Conservation (phyloP, 1,140 invertebrate species). For the Druon quercuslanigerum region DNA sequence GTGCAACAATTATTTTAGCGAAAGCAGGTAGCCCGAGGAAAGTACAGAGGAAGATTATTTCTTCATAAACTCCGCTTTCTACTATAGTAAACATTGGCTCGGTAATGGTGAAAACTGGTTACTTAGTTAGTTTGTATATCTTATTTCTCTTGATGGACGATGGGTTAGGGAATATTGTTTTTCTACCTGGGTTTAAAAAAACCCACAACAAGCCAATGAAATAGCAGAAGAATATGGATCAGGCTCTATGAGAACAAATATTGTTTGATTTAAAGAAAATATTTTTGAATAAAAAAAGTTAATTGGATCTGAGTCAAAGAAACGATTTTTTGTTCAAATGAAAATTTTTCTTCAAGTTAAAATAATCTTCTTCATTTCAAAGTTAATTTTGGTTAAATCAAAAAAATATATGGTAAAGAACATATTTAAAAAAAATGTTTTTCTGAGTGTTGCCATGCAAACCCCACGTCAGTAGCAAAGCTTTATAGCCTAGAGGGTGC, state of each 20-base stretch:
- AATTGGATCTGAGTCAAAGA: no score
- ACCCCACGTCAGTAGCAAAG: neutral
- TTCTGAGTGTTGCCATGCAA: neutral
- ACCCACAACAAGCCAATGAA: neutral
- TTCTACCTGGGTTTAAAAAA: neutral
- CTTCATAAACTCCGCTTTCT: constrained; percentile 1
- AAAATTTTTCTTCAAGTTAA: no score
- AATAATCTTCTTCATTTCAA: neutral
- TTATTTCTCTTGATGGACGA: neutral
- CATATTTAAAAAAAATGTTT: no score
- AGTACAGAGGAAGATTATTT: neutral
- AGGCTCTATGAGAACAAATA: no score
- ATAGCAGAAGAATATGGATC: neutral
- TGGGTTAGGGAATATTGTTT: neutral
- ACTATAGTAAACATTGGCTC: neutral
- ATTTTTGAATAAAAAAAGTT: no score
- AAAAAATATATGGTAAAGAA: no score
- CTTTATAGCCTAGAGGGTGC: neutral
- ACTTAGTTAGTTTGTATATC: neutral
- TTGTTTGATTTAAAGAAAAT: no score
- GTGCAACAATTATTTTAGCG: neutral
- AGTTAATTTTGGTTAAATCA: neutral
- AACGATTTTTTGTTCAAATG: no score
- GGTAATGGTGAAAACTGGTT: neutral
- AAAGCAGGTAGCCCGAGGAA: neutral